phyloP scores from a whole-genome alignment of 2,113 vertebrate genomes.

The Butastur rufipennis region DNA sequence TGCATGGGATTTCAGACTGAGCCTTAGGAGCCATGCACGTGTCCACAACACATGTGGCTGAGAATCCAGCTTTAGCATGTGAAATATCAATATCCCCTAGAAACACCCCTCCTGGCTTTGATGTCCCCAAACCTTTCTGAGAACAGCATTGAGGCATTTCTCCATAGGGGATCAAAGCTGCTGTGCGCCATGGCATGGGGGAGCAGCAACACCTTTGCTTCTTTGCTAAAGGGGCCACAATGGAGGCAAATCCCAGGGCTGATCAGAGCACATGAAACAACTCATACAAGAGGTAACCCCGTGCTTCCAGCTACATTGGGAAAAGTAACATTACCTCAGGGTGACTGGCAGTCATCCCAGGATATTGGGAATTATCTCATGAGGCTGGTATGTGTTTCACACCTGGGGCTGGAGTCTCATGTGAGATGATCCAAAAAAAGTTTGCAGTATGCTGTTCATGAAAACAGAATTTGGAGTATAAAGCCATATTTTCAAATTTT shows the following conservation, averaged over 20 bases:
- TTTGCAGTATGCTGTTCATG: background rate
- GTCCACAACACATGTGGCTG: background rate
- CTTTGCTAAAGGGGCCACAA: background rate
- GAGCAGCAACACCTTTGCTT: background rate
- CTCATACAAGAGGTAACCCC: background rate
- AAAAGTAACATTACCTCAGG: background rate
- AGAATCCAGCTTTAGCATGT: background rate
- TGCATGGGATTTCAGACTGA: background rate
- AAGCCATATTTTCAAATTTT: background rate
- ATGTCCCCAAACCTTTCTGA: background rate
- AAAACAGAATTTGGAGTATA: background rate
- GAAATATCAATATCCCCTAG: background rate
- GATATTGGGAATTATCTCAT: background rate
- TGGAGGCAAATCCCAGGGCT: background rate
- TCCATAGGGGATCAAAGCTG: background rate
- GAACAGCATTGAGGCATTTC: background rate
- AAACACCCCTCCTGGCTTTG: background rate
- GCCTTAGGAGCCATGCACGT: background rate
- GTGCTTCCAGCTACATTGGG: background rate
- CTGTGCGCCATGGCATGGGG: background rate
- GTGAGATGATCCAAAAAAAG: background rate
- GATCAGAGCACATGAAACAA: background rate
- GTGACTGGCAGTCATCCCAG: background rate
- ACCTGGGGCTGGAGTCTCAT: background rate
- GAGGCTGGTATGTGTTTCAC: background rate